A percentile compares a stretch with the other conserved stretches of the same genome.
Conservation (phyloP, 2,797 vertebrate genomes). For the Mormyrus proboscirostris region DNA sequence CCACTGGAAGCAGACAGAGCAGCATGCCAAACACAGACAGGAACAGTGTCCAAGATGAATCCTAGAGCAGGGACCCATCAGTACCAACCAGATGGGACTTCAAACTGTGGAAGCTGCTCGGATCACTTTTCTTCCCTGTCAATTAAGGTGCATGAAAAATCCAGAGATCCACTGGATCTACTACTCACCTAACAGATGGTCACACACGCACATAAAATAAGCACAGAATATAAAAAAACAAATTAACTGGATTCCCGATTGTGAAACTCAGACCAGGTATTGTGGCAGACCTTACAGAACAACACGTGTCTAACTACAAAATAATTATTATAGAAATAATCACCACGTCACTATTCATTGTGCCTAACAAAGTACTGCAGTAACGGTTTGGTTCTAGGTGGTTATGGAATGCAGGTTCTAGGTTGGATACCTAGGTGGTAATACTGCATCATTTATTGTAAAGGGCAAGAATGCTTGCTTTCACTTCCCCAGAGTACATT, state of each 20-base stretch:
- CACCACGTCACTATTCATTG: background rate
- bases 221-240: background rate
- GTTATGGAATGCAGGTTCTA: background rate
- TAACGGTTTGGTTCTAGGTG: background rate
- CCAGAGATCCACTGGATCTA: background rate
- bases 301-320: background rate
- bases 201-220: background rate
- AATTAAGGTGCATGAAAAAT: background rate
- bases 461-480: background rate
- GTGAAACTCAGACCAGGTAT: background rate
- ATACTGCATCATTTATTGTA: background rate
- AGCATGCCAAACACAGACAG: background rate
- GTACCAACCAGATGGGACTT: background rate
- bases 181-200: background rate
- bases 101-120: background rate
- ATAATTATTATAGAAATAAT: background rate
- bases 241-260: background rate
- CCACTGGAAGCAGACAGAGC: background rate
- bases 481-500: background rate
- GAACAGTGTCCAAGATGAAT: background rate
- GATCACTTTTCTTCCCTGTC: background rate
- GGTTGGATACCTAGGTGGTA: background rate
- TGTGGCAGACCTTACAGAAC: background rate
- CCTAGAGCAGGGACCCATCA: background rate
- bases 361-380: background rate